Evolutionary conservation across 2,888 invertebrate species (phyloP).

Genomic region (Chironomus riparius): DNA sequence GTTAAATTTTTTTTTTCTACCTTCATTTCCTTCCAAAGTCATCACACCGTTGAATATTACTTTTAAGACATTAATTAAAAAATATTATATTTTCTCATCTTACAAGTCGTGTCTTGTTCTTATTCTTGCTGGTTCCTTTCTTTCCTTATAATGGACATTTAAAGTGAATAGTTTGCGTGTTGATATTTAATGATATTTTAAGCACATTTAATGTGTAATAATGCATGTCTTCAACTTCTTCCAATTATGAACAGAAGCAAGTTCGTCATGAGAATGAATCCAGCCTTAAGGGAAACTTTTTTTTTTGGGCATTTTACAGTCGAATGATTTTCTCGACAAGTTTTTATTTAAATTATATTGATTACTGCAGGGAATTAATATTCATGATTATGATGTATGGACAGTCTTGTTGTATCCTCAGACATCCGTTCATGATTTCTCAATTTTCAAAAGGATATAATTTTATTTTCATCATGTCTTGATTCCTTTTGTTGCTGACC

Average conservation of each 20-base stretch:
- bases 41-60: too few species aligned
- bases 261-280: background rate
- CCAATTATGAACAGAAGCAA: background rate
- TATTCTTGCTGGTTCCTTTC: too few species aligned
- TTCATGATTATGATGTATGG: background rate
- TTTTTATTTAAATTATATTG: background rate
- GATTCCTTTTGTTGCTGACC: background rate
- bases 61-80: too few species aligned
- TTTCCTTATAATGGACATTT: too few species aligned
- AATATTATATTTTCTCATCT: too few species aligned
- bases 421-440: background rate
- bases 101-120: too few species aligned
- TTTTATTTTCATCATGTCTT: background rate
- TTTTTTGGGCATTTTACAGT: background rate
- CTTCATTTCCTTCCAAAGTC: too few species aligned
- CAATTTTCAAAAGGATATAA: background rate
- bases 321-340: background rate
- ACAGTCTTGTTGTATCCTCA: too few species aligned
- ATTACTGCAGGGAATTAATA: background rate
- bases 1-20: too few species aligned
- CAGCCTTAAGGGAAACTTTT: background rate
- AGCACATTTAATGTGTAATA: slow-evolving; percentile 9
- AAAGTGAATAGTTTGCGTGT: background rate
- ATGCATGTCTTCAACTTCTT: slow-evolving; percentile 7
- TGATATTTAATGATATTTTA: slow-evolving; percentile 10